Evolutionary conservation across 2,888 invertebrate genomes (phyloP).

Genomic region (Bellardia bayeri): DNA sequence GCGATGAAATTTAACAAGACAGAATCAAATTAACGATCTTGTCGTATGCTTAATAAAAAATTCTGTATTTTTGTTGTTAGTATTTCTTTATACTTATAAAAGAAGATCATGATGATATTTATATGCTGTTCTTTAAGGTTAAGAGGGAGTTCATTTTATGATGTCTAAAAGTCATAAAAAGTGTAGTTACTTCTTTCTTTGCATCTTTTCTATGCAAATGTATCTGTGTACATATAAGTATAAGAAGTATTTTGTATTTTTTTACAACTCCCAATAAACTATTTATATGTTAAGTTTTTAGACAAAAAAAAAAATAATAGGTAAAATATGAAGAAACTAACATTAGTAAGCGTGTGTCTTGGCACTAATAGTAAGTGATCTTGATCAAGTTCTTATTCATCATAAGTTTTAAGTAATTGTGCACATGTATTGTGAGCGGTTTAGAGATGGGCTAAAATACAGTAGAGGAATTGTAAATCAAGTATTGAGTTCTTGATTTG

Average conservation of each 20-base stretch:
- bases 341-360: slow-evolving; percentile 44
- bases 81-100: neutral
- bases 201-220: slow-evolving; percentile 60
- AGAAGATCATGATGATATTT: slow-evolving; percentile 56
- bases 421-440: neutral
- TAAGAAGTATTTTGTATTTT: slow-evolving; percentile 5
- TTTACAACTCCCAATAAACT: slow-evolving; percentile 16
- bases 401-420: slow-evolving; percentile 10
- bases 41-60: slow-evolving; percentile 54
- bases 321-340: neutral
- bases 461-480: no score
- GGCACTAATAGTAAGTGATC: slow-evolving; percentile 53
- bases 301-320: slow-evolving; percentile 9
- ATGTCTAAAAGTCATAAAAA: slow-evolving; percentile 63
- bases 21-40: slow-evolving; percentile 83
- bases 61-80: neutral
- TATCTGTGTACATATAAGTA: neutral
- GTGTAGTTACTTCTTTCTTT: neutral
- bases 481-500: no score
- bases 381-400: slow-evolving; percentile 48
- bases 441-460: no score
- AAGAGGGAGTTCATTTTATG: slow-evolving; percentile 61
- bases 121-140: slow-evolving; percentile 58
- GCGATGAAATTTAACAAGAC: slow-evolving; percentile 75
- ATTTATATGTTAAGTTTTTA: slow-evolving; percentile 27